Evolutionary conservation across 2,797 vertebrate species (phyloP).

Genomic region (Eutrigla gurnardus): DNA sequence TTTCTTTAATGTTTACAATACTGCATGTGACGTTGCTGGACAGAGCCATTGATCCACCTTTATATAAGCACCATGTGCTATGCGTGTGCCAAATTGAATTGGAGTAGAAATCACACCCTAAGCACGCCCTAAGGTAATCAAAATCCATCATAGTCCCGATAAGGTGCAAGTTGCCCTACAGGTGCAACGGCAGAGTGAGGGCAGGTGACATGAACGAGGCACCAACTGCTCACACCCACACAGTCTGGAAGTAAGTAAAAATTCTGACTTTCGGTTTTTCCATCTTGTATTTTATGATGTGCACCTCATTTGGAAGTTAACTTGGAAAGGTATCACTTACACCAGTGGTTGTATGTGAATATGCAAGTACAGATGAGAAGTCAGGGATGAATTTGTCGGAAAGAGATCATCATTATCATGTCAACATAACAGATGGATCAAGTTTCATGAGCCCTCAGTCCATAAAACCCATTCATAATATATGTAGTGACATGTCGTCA

Average conservation of each 20-base stretch:
- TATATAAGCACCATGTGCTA: background rate
- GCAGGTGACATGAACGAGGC: background rate
- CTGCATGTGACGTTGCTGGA: background rate
- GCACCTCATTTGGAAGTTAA: background rate
- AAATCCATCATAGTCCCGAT: background rate
- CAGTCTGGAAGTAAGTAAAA: background rate
- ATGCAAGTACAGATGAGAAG: background rate
- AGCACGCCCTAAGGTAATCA: background rate
- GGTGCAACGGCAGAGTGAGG: background rate
- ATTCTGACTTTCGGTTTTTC: background rate
- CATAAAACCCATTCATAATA: background rate
- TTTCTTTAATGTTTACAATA: background rate
- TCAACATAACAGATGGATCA: background rate
- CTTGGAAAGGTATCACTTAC: background rate
- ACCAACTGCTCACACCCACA: background rate
- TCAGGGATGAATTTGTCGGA: background rate
- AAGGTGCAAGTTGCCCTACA: conserved; percentile 1
- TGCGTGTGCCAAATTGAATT: background rate
- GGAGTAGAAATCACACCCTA: background rate
- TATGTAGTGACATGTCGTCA: conserved; percentile 7
- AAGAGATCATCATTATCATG: conserved; percentile 4
- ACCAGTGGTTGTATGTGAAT: background rate
- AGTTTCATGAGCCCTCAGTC: background rate
- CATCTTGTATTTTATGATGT: background rate
- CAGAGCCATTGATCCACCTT: background rate